Evolutionary conservation across 2,113 vertebrate genomes (phyloP), one percentile per base, ranked within the genome.

Genomic region (Ochotona curzoniae): DNA sequence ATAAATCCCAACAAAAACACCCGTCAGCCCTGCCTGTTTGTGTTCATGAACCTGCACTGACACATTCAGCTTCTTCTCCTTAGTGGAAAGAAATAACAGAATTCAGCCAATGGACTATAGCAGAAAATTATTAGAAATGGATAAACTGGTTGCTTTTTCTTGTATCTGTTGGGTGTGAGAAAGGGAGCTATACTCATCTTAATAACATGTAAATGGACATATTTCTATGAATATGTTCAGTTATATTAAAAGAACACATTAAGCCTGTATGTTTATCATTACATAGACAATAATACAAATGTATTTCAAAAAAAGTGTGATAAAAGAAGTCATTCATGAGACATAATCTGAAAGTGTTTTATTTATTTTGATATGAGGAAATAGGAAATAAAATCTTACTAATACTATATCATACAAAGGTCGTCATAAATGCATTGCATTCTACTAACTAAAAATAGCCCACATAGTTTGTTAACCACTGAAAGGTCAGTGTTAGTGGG

Each of bases 381-480:
- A 93, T 69, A 32, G n/a, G 79, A 81, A 91, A 61, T 57, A 84
- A 78, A n/a, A 71, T 89, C 74, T 60, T 91, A 13, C 74, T 38
- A 44, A 28, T 51, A 78, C 26, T 67, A 73, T 7, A 66, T 32
- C 23, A 64, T 15, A 51, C 1, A 69, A n/a, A 81, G 66, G 35
- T 30, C 35, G 26, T 25, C 67, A 28, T 47, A 17, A 81, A 12
- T 17, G 4, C 0, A 32, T 14, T 20, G 60, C 7, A 30, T 76
- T 30, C 14, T 93, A 11, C 21, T 60, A 44, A 66, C 26, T 32
- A 30, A 85, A 93, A 80, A 54, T 20, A 87, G 63, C 18, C 44
- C 21, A 21, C 15, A 64, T 2, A 57, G 17, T 32, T 20, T 61
- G 21, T 3, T n/a, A 1, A n/a, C 26, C 21, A 57, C 54, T 9